Conservation (phyloP, 2,888 invertebrate genomes). For the Gonocerus acuteangulatus region DNA sequence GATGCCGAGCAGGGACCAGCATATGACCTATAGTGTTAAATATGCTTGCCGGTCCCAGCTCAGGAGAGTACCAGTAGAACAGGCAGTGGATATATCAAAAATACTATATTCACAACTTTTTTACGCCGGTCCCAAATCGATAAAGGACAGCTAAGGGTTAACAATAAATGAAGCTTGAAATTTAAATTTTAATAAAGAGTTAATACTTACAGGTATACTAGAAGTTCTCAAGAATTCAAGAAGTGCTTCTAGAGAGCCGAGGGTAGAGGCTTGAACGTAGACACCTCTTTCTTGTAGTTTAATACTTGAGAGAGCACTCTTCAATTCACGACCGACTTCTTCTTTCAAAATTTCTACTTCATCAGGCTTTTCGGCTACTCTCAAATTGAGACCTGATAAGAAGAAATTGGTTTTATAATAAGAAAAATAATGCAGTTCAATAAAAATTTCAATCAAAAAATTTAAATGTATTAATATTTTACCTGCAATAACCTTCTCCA, state of each 20-base stretch:
- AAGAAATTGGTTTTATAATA: too few species aligned
- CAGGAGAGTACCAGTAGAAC: too few species aligned
- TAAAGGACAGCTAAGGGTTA: too few species aligned
- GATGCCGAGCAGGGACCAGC: too few species aligned
- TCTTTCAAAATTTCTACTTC: slow-evolving; percentile 83
- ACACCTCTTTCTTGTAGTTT: slow-evolving; percentile 88
- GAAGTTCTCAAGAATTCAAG: slow-evolving; percentile 85
- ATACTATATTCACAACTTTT: too few species aligned
- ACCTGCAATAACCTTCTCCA: slow-evolving; percentile 93
- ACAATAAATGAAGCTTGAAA: too few species aligned
- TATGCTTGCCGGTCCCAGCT: too few species aligned
- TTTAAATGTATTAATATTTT: too few species aligned
- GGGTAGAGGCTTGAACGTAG: slow-evolving; percentile 98
- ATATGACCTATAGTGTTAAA: too few species aligned
- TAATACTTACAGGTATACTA: slow-evolving; percentile 81
- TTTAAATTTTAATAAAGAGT: too few species aligned
- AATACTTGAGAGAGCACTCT: slow-evolving; percentile 83
- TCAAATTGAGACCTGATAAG: slow-evolving; percentile 70
- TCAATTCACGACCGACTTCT: slow-evolving; percentile 79
- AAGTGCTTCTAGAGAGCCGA: slow-evolving; percentile 94
- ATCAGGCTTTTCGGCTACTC: slow-evolving; percentile 85
- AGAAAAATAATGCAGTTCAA: not conserved
- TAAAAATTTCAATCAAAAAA: not conserved
- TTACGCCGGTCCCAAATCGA: too few species aligned
- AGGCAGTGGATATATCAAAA: too few species aligned